Base-by-base conservation (phyloP, 2,888 invertebrate species). In the Plagodis pulveraria region DNA sequence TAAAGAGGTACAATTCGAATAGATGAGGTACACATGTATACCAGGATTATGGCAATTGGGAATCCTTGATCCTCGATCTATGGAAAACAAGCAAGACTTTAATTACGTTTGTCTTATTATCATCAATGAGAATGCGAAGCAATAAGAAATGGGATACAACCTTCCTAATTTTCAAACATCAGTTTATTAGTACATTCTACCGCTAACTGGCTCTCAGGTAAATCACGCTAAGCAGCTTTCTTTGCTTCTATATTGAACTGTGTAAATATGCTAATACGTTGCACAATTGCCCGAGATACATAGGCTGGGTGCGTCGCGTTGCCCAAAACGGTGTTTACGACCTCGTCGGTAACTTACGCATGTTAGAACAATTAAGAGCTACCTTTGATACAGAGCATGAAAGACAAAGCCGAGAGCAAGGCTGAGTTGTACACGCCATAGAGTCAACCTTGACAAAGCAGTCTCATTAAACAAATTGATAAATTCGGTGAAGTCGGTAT, bases 311-410 rank as follows among this genome's bases (percentile, higher is more conserved):
- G 73, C 71, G 71, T 34, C 48, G 72, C 74, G 66, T 75, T 73
- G 70, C 71, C 74, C 67, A 76, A 77, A 76, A 66, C 65, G 63
- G 69, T 71, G 72, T 80, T 76, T 79, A 70, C 72, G 81, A 74
- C 80, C 81, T 81, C 83, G 81, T 71, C 74, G 68, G 75, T 81
- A 82, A 81, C 22, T 22, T 81, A 75, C 80, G 79, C 86, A 83
- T 87, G 86, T 88, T 86, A 86, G 78, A 77, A 85, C 83, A 89
- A 86, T 89, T 88, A 86, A 83, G 80, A 80, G 57, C 36, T 36
- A 36, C 36, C 69, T 70, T 70, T 72, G 61, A 60, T 70, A 73
- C 61, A 62, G 58, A 67, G 67, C 70, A 70, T 65, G 59, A 74
- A 73, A 78, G 72, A 77, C 79, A 80, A 83, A 50, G 81, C 77